Evolutionary conservation across 2,113 vertebrate genomes (phyloP), one percentile per base, ranked within the genome.

Genomic region (Carassius carassius): DNA sequence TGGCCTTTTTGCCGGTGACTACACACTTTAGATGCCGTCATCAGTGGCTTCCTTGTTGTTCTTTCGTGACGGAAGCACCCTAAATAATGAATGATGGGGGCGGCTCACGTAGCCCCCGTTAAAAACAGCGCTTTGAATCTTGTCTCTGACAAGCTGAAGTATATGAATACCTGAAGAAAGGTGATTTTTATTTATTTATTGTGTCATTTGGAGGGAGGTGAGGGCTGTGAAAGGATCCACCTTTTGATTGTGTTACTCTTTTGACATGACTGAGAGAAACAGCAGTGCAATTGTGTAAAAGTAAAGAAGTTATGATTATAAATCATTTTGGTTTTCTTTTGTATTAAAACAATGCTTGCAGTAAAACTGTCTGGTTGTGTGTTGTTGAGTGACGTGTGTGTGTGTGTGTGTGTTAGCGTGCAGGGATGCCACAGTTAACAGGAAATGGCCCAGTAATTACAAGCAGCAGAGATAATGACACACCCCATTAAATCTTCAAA

Each of bases 301-400:
- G 94, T 92, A 49, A 87, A 92, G 92, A 95, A 93, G 96, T 89
- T 90, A 92, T 93, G 92, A 94, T 92, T 93, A 94, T 94, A 91
- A 94, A 95, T 91, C 76, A 79, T 87, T 92, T 93, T 92, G 93
- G 91, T 92, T 94, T 94, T 95, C 95, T 92, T 96, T 99, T 99
- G 95, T 99, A 99, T 98, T 98, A 98, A 99, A 96, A 94, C 93
- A 95, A 97, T 98, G 97, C 97, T 99, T 99, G 97, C 97, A 95
- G 95, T 98, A 98, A 97, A 95, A 95, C 51, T 1, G 7, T 60
- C 17, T 60, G 72, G 70, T 17, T 80, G 11, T 67, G 14, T 84
- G 73, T 82, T n/a, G 70, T 85, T 1, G 35, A 12, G 56, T 83
- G 37, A 8, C 17, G 32, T 85, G 81, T 41, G 67, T 73, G 70